phyloP scores from a whole-genome alignment of 1,140 invertebrate genomes.

The Saccostrea cuccullata region DNA sequence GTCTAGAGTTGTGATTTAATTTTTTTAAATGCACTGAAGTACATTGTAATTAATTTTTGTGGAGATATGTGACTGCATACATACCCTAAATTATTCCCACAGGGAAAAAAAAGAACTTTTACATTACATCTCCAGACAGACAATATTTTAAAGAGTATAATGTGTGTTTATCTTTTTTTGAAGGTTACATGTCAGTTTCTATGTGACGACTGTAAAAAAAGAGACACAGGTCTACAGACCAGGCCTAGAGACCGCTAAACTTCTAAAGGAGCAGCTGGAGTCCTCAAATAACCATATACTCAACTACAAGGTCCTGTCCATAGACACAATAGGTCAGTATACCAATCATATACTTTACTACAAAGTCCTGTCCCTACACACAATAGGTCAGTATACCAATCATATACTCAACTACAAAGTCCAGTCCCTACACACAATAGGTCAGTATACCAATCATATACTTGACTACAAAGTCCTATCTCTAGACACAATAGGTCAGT shows the following conservation, averaged over 20 bases:
- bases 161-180: neutral
- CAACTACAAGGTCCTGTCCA: constrained; percentile 60
- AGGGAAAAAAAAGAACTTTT: too few relatives aligned
- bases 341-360: neutral
- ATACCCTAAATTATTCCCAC: too few relatives aligned
- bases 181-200: constrained; percentile 69
- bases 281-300: constrained; percentile 71
- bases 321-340: constrained; percentile 70
- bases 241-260: constrained; percentile 60
- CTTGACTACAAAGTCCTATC: neutral
- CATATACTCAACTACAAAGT: too few relatives aligned
- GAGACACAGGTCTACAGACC: constrained; percentile 51
- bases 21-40: too few relatives aligned
- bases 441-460: neutral
- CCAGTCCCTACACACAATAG: too few relatives aligned
- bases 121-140: too few relatives aligned
- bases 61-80: too few relatives aligned
- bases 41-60: too few relatives aligned
- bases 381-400: neutral
- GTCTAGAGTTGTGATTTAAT: too few relatives aligned
- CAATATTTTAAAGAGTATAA: too few relatives aligned
- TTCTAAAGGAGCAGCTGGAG: constrained; percentile 64
- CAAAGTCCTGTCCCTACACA: neutral
- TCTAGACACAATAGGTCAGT: too few relatives aligned
- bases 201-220: constrained; percentile 60